phyloP scores from a whole-genome alignment of 1,140 invertebrate species.

The Hycleus cichorii region DNA sequence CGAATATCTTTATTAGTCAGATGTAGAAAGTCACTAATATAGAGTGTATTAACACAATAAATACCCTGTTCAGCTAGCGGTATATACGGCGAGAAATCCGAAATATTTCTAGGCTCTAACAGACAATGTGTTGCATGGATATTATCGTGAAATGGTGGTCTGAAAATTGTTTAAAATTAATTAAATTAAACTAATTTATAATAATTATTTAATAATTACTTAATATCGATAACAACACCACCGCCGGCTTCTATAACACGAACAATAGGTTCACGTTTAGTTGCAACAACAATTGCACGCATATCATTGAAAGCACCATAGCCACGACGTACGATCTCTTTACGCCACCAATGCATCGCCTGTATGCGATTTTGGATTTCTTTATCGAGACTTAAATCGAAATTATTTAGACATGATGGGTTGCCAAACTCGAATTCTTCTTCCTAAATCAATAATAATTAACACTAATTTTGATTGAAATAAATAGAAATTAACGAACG shows the following conservation, averaged over 20 bases:
- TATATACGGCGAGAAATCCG: slow-evolving; percentile 24
- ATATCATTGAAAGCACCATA: slow-evolving; percentile 60
- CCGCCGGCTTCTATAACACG: slow-evolving; percentile 66
- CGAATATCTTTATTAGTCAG: slow-evolving; percentile 18
- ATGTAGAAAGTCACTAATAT: slow-evolving; percentile 32
- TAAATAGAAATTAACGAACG: slow-evolving; percentile 25
- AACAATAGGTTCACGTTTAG: slow-evolving; percentile 55
- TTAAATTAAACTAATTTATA: neutral
- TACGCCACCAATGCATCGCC: slow-evolving; percentile 60
- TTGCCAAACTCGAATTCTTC: slow-evolving; percentile 72
- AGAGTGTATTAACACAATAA: slow-evolving; percentile 33
- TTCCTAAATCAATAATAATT: slow-evolving; percentile 48
- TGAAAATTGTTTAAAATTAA: slow-evolving; percentile 18
- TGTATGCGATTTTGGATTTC: slow-evolving; percentile 42
- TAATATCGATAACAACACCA: slow-evolving; percentile 52
- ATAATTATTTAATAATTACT: neutral
- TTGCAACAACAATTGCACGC: slow-evolving; percentile 60
- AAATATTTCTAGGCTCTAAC: slow-evolving; percentile 26
- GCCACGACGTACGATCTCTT: slow-evolving; percentile 39
- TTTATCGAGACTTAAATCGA: slow-evolving; percentile 39
- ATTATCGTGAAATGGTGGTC: slow-evolving; percentile 30
- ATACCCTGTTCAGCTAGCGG: slow-evolving; percentile 34
- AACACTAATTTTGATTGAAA: no score
- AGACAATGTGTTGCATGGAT: slow-evolving; percentile 37
- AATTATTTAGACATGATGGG: slow-evolving; percentile 46